Evolutionary conservation across 1,140 invertebrate genomes (phyloP), one percentile per base, ranked within the genome.

Genomic region (Plectrocnemia conspersa): DNA sequence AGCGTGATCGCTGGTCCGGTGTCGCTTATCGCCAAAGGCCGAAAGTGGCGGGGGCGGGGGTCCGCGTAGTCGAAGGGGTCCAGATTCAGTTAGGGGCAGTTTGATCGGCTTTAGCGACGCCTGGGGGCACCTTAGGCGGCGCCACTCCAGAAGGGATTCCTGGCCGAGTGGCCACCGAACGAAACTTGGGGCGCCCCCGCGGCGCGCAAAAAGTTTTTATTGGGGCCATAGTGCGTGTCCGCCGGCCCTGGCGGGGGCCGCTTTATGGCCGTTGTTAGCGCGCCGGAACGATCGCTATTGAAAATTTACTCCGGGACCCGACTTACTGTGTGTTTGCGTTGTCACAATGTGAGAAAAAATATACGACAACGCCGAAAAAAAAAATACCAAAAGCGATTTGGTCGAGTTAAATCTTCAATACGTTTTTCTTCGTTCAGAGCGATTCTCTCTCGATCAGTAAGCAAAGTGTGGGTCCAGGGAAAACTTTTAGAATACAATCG

Each of bases 71-170:
- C n/a, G n/a, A n/a, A 9, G 40, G 40, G 40, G 40, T 4, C 7
- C 21, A 13, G 21, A 36, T 49, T 52, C 49, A 52, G 49, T 52
- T 52, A 52, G 49, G 49, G 49, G 49, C 24, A 52, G 49, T 52
- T 52, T 52, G 49, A 52, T 52, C 49, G 49, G 36, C 49, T 50
- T 50, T 52, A 52, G 36, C 16, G 49, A 52, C 49, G 40, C 49
- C 49, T 19, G 21, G 36, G 49, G 49, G 49, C 49, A 33, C 25
- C 49, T 52, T 52, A 27, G 3, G 21, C 40, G 15, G 22, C 40
- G 9, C 22, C 40, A 44, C 49, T 36, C 40, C 49, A 27, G 18
- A 52, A 52, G 49, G 49, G 49, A 52, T 52, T 52, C 23, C 25
- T 23, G 35, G 18, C 5, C 7, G 18, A 38, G 15, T 16, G 6